phyloP scores from a whole-genome alignment of 2,113 vertebrate genomes.

The Gopherus flavomarginatus region DNA sequence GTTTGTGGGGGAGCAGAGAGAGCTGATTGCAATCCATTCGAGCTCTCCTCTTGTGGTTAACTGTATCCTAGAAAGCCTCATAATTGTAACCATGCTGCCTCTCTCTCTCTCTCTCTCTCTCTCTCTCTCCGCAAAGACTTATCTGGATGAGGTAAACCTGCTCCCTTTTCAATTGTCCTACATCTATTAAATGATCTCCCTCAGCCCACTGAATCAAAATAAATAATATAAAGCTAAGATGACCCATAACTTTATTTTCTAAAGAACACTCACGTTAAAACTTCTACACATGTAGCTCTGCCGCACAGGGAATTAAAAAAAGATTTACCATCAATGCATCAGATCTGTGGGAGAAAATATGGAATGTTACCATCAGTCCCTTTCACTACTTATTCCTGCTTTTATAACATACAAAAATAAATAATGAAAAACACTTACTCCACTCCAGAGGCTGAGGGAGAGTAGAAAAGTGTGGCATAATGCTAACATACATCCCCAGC shows the following conservation, averaged over 20 bases:
- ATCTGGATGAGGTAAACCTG: not conserved
- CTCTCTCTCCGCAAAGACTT: not conserved
- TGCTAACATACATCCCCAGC: not conserved
- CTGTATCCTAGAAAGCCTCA: conserved; percentile 2
- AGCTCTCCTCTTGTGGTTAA: not conserved
- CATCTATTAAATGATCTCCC: not conserved
- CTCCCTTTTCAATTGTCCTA: not conserved
- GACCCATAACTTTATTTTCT: not conserved
- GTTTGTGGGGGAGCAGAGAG: not conserved
- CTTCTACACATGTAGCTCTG: not conserved
- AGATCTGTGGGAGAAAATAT: not conserved
- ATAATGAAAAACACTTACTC: not conserved
- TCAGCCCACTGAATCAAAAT: not conserved
- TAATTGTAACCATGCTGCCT: not conserved
- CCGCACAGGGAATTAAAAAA: not conserved
- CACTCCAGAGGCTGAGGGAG: not conserved
- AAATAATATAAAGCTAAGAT: not conserved
- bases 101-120: not conserved
- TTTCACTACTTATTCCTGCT: not conserved
- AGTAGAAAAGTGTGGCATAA: not conserved
- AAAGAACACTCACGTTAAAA: fast-evolving
- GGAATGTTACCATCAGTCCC: not conserved
- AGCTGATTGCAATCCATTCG: not conserved
- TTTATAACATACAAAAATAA: not conserved
- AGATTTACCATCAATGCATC: fast-evolving